These are phyloP conservation scores for Tetranychus truncatus DNA, from an alignment of 2,888 invertebrate species.

Conservation along the genomic window DNA sequence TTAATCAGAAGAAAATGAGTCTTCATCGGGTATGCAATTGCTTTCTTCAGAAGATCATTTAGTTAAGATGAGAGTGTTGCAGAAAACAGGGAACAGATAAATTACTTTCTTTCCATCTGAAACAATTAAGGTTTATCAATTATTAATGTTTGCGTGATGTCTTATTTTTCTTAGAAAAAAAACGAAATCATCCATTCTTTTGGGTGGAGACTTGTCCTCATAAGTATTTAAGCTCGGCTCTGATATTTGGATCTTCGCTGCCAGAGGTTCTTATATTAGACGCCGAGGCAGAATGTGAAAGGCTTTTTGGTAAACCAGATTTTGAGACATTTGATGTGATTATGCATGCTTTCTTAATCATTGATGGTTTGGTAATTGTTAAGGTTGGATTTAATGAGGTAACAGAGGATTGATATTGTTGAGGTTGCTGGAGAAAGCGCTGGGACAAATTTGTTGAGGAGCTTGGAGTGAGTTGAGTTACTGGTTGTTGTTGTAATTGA, in stretches of 20 bases:
- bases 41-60: no score
- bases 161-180: no score
- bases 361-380: not conserved
- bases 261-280: not conserved
- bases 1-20: no score
- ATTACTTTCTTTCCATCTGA: no score
- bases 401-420: not conserved
- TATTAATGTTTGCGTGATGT: no score
- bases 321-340: not conserved
- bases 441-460: not conserved
- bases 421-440: not conserved
- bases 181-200: no score
- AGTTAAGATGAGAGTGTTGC: no score
- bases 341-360: not conserved
- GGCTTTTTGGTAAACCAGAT: not conserved
- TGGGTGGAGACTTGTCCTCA: not conserved
- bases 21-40: no score
- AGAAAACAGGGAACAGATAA: no score
- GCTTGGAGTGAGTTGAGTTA: not conserved
- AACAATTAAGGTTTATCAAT: no score
- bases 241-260: not conserved
- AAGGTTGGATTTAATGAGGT: not conserved
- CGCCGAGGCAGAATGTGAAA: not conserved
- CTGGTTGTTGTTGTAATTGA: not conserved
- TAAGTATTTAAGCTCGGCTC: not conserved